phyloP scores from a whole-genome alignment of 2,888 invertebrate genomes.

The Ferrisia virgata region DNA sequence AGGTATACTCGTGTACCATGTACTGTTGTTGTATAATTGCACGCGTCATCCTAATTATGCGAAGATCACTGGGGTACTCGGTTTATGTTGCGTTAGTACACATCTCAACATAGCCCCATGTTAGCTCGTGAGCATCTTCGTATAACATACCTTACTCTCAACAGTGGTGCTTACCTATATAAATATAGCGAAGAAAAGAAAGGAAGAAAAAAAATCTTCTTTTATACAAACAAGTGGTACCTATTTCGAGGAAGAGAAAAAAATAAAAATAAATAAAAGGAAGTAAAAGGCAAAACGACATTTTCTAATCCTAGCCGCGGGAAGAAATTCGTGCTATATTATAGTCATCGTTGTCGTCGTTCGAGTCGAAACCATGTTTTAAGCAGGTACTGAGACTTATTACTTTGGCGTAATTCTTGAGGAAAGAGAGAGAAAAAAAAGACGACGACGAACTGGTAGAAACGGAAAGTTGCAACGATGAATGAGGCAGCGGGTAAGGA shows the following conservation, averaged over 20 bases:
- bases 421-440: not conserved
- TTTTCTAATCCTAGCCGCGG: not conserved
- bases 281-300: not conserved
- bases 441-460: not conserved
- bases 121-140: not conserved
- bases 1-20: not conserved
- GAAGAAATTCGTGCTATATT: not conserved
- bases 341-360: not conserved
- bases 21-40: not conserved
- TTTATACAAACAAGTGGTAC: not conserved
- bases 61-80: not conserved
- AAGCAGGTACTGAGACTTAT: not conserved
- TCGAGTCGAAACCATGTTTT: not conserved
- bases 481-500: not conserved
- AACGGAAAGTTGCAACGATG: not conserved
- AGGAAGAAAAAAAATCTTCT: not conserved
- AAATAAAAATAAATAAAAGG: no score
- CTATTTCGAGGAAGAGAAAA: no score
- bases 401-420: not conserved
- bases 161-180: no score
- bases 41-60: not conserved
- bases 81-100: no score
- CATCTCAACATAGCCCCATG: not conserved
- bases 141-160: no score
- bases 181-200: not conserved